These are phyloP conservation scores for Sebastes hubbsi DNA, from an alignment of 2,797 vertebrate genomes.

Conservation along the genomic window DNA sequence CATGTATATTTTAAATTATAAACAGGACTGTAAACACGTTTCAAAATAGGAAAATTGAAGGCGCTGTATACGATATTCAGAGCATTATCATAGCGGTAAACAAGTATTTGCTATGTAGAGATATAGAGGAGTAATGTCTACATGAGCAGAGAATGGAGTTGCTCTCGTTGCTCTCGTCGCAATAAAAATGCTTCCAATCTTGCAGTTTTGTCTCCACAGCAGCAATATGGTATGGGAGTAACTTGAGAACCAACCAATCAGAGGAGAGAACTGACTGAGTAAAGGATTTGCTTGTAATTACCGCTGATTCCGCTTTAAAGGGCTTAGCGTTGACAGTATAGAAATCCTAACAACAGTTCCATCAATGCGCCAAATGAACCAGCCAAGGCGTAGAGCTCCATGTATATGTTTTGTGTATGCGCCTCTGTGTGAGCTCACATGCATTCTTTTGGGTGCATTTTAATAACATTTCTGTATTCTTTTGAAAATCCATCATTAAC, in stretches of 20 bases:
- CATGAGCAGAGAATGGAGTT: too few species aligned
- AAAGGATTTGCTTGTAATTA: slow-evolving; percentile 30
- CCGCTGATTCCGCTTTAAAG: slow-evolving; percentile 6
- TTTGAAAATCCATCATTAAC: slow-evolving; percentile 51
- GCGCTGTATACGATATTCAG: too few species aligned
- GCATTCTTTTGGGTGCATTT: slow-evolving; percentile 28
- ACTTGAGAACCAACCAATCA: neutral
- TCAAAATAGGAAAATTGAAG: neutral
- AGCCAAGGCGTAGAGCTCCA: neutral
- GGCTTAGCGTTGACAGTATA: neutral
- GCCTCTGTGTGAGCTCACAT: slow-evolving; percentile 8
- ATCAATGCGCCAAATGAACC: slow-evolving; percentile 10
- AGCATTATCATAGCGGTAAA: too few species aligned
- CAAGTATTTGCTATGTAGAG: too few species aligned
- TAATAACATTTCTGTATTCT: slow-evolving; percentile 46
- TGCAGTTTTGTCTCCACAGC: neutral
- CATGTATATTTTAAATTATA: neutral
- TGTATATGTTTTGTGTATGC: neutral
- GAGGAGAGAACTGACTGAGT: neutral
- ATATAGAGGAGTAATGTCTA: too few species aligned
- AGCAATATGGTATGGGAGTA: neutral
- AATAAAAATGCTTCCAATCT: too few species aligned
- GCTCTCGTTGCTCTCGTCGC: too few species aligned
- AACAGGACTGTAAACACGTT: neutral
- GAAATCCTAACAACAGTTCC: slow-evolving; percentile 18